phyloP scores from a whole-genome alignment of 2,797 vertebrate genomes.

The Acipenser transmontanus region DNA sequence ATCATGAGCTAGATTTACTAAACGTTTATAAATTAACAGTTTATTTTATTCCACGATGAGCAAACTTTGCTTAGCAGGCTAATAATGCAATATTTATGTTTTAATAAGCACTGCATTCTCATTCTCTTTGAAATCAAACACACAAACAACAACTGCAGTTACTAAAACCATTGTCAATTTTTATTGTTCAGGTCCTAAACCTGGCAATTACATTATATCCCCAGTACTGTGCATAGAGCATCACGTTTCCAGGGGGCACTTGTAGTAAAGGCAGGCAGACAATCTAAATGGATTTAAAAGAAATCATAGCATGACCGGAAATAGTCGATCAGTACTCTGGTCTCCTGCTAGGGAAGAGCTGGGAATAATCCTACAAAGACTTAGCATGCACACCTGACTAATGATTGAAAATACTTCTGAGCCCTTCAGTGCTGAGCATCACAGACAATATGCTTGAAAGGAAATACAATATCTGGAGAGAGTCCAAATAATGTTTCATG shows the following conservation, averaged over 20 bases:
- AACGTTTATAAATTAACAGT: too few species aligned
- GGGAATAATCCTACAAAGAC: slow-evolving; percentile 2
- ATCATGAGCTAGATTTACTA: too few species aligned
- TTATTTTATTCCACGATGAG: too few species aligned
- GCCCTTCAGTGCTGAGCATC: background rate
- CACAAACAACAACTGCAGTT: too few species aligned
- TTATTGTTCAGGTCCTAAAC: too few species aligned
- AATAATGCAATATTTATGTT: too few species aligned
- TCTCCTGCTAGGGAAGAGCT: background rate
- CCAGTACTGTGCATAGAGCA: too few species aligned
- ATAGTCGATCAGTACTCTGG: background rate
- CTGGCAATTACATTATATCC: too few species aligned
- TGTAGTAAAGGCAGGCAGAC: background rate
- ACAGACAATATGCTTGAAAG: background rate
- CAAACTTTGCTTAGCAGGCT: too few species aligned
- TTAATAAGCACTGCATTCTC: too few species aligned
- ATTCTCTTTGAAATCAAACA: too few species aligned
- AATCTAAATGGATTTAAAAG: background rate
- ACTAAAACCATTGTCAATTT: too few species aligned
- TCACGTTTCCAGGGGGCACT: slow-evolving; percentile 7
- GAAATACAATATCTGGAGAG: background rate
- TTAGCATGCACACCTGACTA: background rate
- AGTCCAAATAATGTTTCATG: background rate
- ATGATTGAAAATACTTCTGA: background rate
- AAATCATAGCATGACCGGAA: background rate